Percentiles rank a stretch among this genome's conserved stretches.
phyloP scores from a whole-genome alignment of 2,113 vertebrate genomes.

The Ptyas mucosa region DNA sequence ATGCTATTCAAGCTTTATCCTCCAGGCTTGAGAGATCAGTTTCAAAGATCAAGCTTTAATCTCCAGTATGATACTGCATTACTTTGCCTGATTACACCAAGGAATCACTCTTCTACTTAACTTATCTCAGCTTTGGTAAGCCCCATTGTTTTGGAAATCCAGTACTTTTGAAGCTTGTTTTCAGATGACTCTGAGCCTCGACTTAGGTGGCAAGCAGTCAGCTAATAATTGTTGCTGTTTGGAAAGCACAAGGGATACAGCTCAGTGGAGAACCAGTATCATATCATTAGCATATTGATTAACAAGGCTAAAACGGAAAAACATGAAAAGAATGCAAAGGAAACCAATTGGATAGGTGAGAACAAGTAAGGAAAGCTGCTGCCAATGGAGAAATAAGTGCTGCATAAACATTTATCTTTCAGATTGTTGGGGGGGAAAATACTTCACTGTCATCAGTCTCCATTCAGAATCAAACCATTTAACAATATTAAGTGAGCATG shows the following conservation, averaged over 20 bases:
- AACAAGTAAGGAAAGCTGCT: neutral
- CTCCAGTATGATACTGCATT: neutral
- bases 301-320: slow-evolving; percentile 9
- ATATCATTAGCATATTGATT: slow-evolving; percentile 3
- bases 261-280: neutral
- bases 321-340: slow-evolving; percentile 12
- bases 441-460: neutral
- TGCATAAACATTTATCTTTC: neutral
- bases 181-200: neutral
- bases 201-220: slow-evolving; percentile 5
- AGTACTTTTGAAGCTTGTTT: slow-evolving; percentile 7
- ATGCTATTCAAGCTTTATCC: slow-evolving; percentile 18
- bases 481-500: neutral
- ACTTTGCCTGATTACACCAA: slow-evolving; percentile 1
- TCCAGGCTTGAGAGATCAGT: slow-evolving; percentile 1
- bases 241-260: neutral
- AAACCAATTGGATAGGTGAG: neutral
- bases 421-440: neutral
- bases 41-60: slow-evolving; percentile 16
- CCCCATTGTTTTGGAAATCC: slow-evolving; percentile 21
- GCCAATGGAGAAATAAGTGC: neutral
- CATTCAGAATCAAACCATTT: slow-evolving; percentile 13
- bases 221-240: slow-evolving; percentile 28
- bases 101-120: neutral
- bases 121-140: slow-evolving; percentile 22